These are phyloP conservation scores for Macrobrachium nipponense DNA, from an alignment of 1,140 invertebrate genomes.

Conservation along the genomic window DNA sequence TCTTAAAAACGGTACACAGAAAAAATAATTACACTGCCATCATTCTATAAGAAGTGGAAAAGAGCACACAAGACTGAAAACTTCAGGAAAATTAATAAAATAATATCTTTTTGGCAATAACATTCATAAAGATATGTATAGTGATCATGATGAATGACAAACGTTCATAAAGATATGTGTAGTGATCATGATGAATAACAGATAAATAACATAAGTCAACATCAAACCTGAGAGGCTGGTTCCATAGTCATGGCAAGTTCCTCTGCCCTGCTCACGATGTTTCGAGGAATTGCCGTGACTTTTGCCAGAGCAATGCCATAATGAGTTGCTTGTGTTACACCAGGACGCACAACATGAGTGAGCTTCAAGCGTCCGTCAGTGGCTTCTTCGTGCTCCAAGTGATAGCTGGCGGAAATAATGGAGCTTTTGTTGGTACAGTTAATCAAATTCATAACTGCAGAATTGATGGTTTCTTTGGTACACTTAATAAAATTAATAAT, in stretches of 20 bases:
- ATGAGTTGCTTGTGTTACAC: constrained; percentile 49
- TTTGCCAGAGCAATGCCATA: constrained; percentile 59
- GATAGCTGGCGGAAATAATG: constrained; percentile 22
- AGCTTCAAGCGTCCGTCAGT: constrained; percentile 19
- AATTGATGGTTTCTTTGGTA: too few species aligned
- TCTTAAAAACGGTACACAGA: too few species aligned
- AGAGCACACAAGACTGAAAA: too few species aligned
- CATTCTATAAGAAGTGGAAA: too few species aligned
- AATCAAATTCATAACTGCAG: neutral
- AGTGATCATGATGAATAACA: too few species aligned
- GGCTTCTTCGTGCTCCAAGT: constrained; percentile 39
- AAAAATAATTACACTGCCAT: too few species aligned
- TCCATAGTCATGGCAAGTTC: constrained; percentile 45
- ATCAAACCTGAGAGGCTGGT: constrained; percentile 42
- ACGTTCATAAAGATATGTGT: too few species aligned
- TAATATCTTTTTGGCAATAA: too few species aligned
- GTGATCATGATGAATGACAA: too few species aligned
- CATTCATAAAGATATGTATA: too few species aligned
- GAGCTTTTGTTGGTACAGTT: neutral
- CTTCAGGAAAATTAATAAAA: too few species aligned
- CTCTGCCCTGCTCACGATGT: constrained; percentile 31
- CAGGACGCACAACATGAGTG: constrained; percentile 42
- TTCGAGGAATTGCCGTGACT: constrained; percentile 51
- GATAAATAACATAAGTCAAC: too few species aligned
- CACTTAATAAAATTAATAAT: neutral